These are phyloP conservation scores for Lasius platythorax DNA, from an alignment of 2,888 invertebrate genomes.

Conservation along the genomic window DNA sequence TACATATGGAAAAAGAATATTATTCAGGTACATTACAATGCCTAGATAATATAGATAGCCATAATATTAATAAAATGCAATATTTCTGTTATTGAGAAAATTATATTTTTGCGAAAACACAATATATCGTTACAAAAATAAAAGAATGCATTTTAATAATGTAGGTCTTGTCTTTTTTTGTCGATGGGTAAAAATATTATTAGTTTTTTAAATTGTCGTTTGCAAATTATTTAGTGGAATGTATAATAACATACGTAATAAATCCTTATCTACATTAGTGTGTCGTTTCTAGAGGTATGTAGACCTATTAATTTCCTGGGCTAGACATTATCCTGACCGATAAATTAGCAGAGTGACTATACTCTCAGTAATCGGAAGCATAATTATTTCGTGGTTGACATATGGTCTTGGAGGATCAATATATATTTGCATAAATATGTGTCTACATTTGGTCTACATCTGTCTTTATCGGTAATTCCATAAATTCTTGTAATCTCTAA, in stretches of 20 bases:
- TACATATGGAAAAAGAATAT: too few relatives aligned
- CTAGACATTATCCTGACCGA: constrained; percentile 35
- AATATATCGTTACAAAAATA: too few relatives aligned
- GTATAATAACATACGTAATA: constrained; percentile 4
- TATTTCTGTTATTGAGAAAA: too few relatives aligned
- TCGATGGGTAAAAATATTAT: too few relatives aligned
- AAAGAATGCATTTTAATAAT: too few relatives aligned
- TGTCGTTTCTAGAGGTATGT: neutral
- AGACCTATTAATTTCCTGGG: constrained; percentile 33
- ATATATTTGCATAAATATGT: neutral
- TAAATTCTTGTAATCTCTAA: constrained; percentile 23
- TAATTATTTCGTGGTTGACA: constrained; percentile 28
- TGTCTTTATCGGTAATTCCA: neutral
- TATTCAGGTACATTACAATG: too few relatives aligned
- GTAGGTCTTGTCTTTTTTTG: too few relatives aligned
- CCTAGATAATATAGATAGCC: too few relatives aligned
- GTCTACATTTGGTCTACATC: neutral
- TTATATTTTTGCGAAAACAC: too few relatives aligned
- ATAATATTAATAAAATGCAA: too few relatives aligned
- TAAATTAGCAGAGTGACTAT: constrained; percentile 30
- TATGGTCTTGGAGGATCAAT: constrained; percentile 20
- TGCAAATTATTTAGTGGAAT: constrained; percentile 28
- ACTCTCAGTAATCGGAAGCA: constrained; percentile 16
- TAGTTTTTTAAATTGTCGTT: neutral
- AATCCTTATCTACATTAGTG: constrained; percentile 13